These are phyloP conservation scores for Leucophenga montana DNA, from an alignment of 2,888 invertebrate genomes.

Conservation along the genomic window DNA sequence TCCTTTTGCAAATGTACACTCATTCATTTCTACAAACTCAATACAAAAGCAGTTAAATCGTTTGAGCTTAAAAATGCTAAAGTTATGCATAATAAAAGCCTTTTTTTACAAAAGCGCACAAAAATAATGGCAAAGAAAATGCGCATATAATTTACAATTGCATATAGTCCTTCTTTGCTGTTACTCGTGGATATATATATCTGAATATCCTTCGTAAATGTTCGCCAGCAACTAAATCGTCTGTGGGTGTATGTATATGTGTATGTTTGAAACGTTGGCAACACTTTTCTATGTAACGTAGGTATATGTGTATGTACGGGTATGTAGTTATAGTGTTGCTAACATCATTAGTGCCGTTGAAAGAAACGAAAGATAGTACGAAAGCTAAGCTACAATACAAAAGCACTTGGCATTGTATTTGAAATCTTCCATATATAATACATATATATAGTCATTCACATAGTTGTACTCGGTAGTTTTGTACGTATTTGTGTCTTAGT, in stretches of 20 bases:
- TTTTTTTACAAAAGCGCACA: neutral
- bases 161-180: neutral
- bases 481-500: too few relatives aligned
- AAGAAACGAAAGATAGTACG: neutral
- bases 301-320: slow-evolving; percentile 32
- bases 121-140: slow-evolving; percentile 7
- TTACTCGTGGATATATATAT: too few relatives aligned
- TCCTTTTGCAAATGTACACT: too few relatives aligned
- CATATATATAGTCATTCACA: neutral
- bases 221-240: too few relatives aligned
- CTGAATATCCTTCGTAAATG: neutral
- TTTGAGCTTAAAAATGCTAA: slow-evolving; percentile 15
- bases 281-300: slow-evolving; percentile 16
- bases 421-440: neutral
- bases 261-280: neutral
- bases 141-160: slow-evolving; percentile 24
- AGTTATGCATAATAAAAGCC: slow-evolving; percentile 24
- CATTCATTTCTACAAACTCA: too few relatives aligned
- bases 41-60: slow-evolving; percentile 12
- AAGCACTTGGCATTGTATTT: slow-evolving; percentile 25
- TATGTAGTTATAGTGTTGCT: slow-evolving; percentile 40
- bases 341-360: slow-evolving; percentile 26
- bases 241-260: too few relatives aligned
- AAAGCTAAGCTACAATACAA: slow-evolving; percentile 1
- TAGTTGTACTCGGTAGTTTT: too few relatives aligned